Conservation (phyloP, 1,140 invertebrate species). For the Bicyclus anynana region DNA sequence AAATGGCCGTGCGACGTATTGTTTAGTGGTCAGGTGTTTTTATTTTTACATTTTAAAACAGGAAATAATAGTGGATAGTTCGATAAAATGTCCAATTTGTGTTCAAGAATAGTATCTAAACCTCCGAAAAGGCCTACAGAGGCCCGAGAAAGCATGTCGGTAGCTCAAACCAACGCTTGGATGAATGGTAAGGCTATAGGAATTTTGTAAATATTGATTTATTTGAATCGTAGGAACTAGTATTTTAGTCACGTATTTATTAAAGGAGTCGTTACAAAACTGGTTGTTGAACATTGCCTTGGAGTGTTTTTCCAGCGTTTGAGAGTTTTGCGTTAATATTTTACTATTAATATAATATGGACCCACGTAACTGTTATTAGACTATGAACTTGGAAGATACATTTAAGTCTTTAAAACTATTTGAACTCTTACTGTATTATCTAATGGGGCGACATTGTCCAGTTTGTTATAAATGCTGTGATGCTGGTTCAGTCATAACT, state of each 20-base stretch:
- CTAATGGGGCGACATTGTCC: no score
- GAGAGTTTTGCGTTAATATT: neutral
- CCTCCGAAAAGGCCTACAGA: slow-evolving; percentile 83
- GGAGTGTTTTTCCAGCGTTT: neutral
- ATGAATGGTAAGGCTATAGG: slow-evolving; percentile 87
- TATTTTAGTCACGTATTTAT: slow-evolving; percentile 33
- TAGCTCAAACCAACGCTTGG: slow-evolving; percentile 89
- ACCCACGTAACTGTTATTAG: no score
- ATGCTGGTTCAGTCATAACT: no score
- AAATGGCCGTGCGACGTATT: slow-evolving; percentile 52
- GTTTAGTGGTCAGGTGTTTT: slow-evolving; percentile 32
- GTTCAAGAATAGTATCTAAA: slow-evolving; percentile 84
- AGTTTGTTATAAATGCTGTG: no score
- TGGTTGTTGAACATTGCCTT: slow-evolving; percentile 27
- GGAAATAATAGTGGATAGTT: slow-evolving; percentile 52
- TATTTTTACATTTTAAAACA: slow-evolving; percentile 33
- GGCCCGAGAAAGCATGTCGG: slow-evolving; percentile 84
- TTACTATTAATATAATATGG: no score
- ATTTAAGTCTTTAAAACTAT: no score
- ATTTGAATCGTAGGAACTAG: slow-evolving; percentile 31
- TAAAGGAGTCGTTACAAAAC: slow-evolving; percentile 13
- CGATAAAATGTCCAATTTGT: slow-evolving; percentile 83
- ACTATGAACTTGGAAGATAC: no score
- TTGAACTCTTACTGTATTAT: no score
- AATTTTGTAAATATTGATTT: slow-evolving; percentile 66